Base-by-base conservation (phyloP, 2,888 invertebrate species). In the Pyrgus malvae region DNA sequence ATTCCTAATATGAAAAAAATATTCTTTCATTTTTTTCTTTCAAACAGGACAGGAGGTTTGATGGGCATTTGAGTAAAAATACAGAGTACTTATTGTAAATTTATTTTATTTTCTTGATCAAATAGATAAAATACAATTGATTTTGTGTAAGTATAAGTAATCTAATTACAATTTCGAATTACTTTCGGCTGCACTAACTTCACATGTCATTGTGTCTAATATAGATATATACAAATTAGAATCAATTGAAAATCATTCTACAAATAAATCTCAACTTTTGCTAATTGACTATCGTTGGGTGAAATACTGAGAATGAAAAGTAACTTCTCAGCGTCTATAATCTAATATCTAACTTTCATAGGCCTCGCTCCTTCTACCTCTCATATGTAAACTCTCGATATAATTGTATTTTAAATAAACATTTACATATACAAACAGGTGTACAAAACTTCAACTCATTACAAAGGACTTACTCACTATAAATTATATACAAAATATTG, bases 261-360 rank as follows among this genome's bases (percentile, higher is more conserved):
- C 73, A 83, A 82, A 83, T 80, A 83, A 84, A 84, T 83, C 83
- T 88, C 85, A 79, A 80, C 82, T 80, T 80, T 83, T 75, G 71
- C 87, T 90, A 90, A 89, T 87, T 90, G 89, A 90, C 89, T 90
- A 90, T 90, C 89, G 89, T 90, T 90, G 89, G 89, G 89, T 89
- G 87, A 83, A 83, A 76, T 60, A 80, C 83, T 81, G 88, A 82
- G 85, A 82, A 78, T 62, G 62, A 55, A 64, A 69, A 65, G 9
- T 12, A 27, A 49, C 59, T 72, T 78, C 86, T 73, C 87, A 83
- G 80, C 70, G 73, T 82, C 83, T 86, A 83, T 76, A 68, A 33
- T 25, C 78, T 84, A 83, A 64, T 51, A 54, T 68, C 76, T 79
- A 78, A 73, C 37, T 64, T 71, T 69, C 71, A 74, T 80, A 86